Base-by-base conservation (phyloP, 2,888 invertebrate genomes). In the Caenorhabditis macrosperma region DNA sequence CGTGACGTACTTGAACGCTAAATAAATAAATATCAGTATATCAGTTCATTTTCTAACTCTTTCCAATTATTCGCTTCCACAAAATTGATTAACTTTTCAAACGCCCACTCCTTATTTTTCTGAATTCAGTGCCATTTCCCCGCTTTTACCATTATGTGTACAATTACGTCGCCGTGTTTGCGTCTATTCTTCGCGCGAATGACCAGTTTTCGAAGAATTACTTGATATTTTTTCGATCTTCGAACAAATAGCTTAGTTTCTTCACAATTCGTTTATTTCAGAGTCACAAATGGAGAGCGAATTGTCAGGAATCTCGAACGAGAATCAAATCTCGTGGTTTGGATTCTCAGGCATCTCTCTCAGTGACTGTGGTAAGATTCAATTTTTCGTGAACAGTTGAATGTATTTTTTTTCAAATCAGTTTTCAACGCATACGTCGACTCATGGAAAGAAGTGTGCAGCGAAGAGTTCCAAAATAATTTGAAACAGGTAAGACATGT, bases 361-460 rank as follows among this genome's bases (percentile, higher is more conserved):
- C 61, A 61, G 61, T 35, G 76, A 76, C 41, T 35, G 26, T 33
- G 55, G 76, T 76, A 22, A 38, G 50, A 52, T 48, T 63, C 20
- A 12, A 15, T 41, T 17, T 24, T 41, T 9, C 33, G 9, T 33
- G 5, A 5, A 33, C 15, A 38, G 28, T 15, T 20, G 9, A n/a
- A 17, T 17, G 48, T 10, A 10, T n/a, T 35, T 17, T n/a, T 35
- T 2, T 48, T 60, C 15, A 15, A 38, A 54, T 64, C 52, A 76
- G 76, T 76, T 0, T 76, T 61, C 76, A 76, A 76, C 24, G 38
- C 26, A 3, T 66, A 41, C 41, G 76, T 68, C 10, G 54, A 67
- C 15, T 24, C 76, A 20, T 76, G 76, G 76, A 48, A 76, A 30
- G 61, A 76, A 54, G 68, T 55, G 5, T 76, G 76, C 60, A 52